A percentile compares a stretch with the other conserved stretches of the same genome.
Evolutionary conservation across 2,888 invertebrate species (phyloP).

Genomic region (Eupeodes latifasciatus): DNA sequence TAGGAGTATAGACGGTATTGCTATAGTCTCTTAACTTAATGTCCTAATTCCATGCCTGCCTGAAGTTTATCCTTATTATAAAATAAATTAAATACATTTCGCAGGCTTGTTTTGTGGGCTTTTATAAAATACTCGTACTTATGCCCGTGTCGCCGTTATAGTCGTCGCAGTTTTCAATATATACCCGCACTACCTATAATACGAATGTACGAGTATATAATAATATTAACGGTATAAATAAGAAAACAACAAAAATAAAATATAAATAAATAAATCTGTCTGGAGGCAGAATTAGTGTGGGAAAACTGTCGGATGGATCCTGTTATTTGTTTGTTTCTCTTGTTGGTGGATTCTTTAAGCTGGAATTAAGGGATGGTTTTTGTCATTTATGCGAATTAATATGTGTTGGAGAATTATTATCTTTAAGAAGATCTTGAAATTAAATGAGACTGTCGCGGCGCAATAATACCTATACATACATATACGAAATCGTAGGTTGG

Average conservation of each 20-base stretch:
- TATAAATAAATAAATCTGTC: constrained; percentile 28
- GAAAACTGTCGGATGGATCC: constrained; percentile 63
- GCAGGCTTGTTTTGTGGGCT: constrained; percentile 67
- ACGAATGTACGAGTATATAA: not conserved
- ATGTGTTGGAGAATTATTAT: constrained; percentile 32
- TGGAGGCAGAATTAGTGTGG: constrained; percentile 59
- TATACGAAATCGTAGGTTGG: not conserved
- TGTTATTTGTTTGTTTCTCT: not conserved
- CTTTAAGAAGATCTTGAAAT: constrained; percentile 35
- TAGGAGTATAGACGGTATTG: no score
- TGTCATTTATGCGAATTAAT: not conserved
- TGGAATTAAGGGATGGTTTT: constrained; percentile 68
- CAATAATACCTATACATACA: not conserved
- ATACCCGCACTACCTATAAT: not conserved
- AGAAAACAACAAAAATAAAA: not conserved
- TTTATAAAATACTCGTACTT: constrained; percentile 33
- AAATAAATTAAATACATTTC: constrained; percentile 73
- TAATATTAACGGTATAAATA: not conserved
- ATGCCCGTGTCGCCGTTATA: constrained; percentile 8
- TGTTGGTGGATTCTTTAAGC: constrained; percentile 66
- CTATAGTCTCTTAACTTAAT: constrained; percentile 2
- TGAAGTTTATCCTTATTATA: constrained; percentile 57
- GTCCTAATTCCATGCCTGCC: not conserved
- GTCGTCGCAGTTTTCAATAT: constrained; percentile 24
- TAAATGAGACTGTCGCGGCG: constrained; percentile 34